Percentiles rank a stretch among this genome's conserved stretches.
Evolutionary conservation across 2,888 invertebrate genomes (phyloP).

Genomic region (Epinotia bilunana): DNA sequence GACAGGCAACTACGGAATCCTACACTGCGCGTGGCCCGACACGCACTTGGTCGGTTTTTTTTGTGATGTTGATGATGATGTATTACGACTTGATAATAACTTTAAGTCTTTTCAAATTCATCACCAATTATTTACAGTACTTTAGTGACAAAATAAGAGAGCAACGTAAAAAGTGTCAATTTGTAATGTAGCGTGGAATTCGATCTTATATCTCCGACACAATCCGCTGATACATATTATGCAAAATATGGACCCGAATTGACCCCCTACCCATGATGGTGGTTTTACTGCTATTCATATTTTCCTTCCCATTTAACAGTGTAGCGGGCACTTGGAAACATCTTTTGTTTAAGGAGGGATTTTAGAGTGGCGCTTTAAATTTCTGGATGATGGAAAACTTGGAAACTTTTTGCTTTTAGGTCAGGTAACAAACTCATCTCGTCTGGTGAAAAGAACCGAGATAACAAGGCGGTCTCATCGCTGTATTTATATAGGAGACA

Average conservation of each 20-base stretch:
- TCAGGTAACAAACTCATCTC: background rate
- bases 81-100: too few species aligned
- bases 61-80: too few species aligned
- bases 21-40: too few species aligned
- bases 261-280: background rate
- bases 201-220: too few species aligned
- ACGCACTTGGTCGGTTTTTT: too few species aligned
- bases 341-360: slow-evolving; percentile 22
- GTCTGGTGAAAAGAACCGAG: background rate
- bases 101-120: too few species aligned
- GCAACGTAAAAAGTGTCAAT: too few species aligned
- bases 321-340: background rate
- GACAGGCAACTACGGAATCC: too few species aligned
- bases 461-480: background rate
- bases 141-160: too few species aligned
- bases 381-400: slow-evolving; percentile 12
- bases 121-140: too few species aligned
- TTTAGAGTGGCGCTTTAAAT: slow-evolving; percentile 15
- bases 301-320: slow-evolving; percentile 26
- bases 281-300: slow-evolving; percentile 14
- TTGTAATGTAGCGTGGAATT: too few species aligned
- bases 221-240: background rate
- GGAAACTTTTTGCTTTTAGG: slow-evolving; percentile 14
- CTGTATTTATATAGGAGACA: background rate
- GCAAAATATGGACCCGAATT: background rate